Evolutionary conservation across 2,113 vertebrate species (phyloP), one percentile per base, ranked within the genome.

Genomic region (Poicephalus meyeri): DNA sequence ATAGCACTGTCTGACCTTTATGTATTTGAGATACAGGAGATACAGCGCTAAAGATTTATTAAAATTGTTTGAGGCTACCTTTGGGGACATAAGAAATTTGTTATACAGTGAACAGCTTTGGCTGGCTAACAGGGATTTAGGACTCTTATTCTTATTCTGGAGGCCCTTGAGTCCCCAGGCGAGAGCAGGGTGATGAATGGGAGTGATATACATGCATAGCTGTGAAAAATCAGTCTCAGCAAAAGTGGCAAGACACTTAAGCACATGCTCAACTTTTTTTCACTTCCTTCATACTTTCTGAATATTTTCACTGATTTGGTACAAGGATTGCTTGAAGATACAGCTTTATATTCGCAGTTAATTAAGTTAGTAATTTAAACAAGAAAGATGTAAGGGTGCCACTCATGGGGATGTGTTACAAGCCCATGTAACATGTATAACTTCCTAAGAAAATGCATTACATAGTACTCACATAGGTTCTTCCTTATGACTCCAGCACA

Each of bases 111-210:
- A 26, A 2, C 6, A 8, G 53, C 78, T 94, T 85, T 6, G 1
- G 49, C 84, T 88, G 58, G 26, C n/a, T 96, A 95, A 89, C 79
- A 72, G 58, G 84, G 91, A 96, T 95, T 96, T 96, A 96, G 49
- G 78, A 58, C 7, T 94, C 53, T 90, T 89, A 53, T 82, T 90
- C 63, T 76, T 55, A 41, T 87, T 87, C 84, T 87, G 74, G 84
- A 95, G 71, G 89, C 69, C 84, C 66, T 74, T 66, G 81, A 82
- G 49, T 89, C 52, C 70, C 63, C 0, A 4, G 44, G 53, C 8
- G n/a, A 95, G 87, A 87, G 80, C 70, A 96, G 66, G 66, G 78
- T 96, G 94, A 96, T 14, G 4, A 74, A 94, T 82, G 55, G 55
- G 72, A 63, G n/a, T 33, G 78, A 85, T 85, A 85, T 39, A 65